A percentile compares a stretch with the other conserved stretches of the same genome.
Conservation (phyloP, 2,888 invertebrate species). For the Asteroscopus sphinx region DNA sequence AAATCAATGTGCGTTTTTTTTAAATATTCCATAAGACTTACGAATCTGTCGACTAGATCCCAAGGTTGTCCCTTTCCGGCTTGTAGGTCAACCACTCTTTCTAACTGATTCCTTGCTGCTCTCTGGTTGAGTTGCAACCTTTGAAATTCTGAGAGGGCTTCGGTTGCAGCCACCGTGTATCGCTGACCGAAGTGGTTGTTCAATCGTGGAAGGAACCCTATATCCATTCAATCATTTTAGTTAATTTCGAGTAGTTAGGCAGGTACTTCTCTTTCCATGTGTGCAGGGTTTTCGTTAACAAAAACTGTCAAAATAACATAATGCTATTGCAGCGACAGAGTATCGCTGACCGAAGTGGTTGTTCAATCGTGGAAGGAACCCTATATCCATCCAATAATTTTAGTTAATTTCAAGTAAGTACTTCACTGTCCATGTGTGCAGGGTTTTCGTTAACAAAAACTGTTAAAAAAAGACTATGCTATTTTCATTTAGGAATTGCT, state of each 20-base stretch:
- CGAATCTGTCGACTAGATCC: slow-evolving; percentile 90
- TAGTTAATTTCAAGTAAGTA: background rate
- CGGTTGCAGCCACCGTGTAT: slow-evolving; percentile 92
- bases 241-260: background rate
- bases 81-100: slow-evolving; percentile 90
- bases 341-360: slow-evolving; percentile 93
- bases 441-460: too few species aligned
- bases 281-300: too few species aligned
- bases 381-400: slow-evolving; percentile 71
- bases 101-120: slow-evolving; percentile 90
- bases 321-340: slow-evolving; percentile 90
- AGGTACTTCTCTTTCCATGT: too few species aligned
- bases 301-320: background rate
- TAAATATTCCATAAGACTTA: slow-evolving; percentile 70
- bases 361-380: slow-evolving; percentile 92
- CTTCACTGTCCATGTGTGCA: background rate
- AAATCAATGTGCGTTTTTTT: slow-evolving; percentile 16
- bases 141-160: slow-evolving; percentile 93
- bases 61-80: slow-evolving; percentile 91
- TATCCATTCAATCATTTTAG: slow-evolving; percentile 41
- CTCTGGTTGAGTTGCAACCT: slow-evolving; percentile 89
- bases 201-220: slow-evolving; percentile 92
- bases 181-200: slow-evolving; percentile 92
- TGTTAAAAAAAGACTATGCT: background rate
- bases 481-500: too few species aligned